phyloP scores from a whole-genome alignment of 2,797 vertebrate species.

The Thamnophis elegans region DNA sequence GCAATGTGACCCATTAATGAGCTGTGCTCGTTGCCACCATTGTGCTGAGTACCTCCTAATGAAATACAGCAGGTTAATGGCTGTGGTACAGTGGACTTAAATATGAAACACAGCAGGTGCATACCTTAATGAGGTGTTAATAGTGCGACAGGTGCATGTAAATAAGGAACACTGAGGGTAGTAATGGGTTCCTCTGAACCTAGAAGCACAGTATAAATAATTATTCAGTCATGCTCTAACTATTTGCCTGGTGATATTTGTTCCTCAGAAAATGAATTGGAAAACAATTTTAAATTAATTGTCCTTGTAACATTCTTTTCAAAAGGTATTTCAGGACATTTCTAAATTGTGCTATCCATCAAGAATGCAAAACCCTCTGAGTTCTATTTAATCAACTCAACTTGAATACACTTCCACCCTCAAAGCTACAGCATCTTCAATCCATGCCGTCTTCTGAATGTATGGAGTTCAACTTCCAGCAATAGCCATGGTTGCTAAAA shows the following conservation, averaged over 20 bases:
- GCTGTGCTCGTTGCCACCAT: conserved; percentile 50
- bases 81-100: conserved; percentile 48
- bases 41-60: conserved; percentile 51
- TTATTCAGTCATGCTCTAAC: not conserved
- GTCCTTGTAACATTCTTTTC: not conserved
- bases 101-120: conserved; percentile 66
- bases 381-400: not conserved
- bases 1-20: conserved; percentile 50
- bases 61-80: conserved; percentile 53
- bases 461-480: not conserved
- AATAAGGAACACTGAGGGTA: conserved; percentile 46
- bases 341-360: not conserved
- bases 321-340: not conserved
- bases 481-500: not conserved
- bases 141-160: conserved; percentile 63
- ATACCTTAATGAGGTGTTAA: conserved; percentile 66
- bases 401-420: not conserved
- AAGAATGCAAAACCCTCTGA: not conserved
- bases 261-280: not conserved
- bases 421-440: not conserved
- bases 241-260: conserved; percentile 4
- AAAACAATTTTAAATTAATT: not conserved
- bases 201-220: not conserved
- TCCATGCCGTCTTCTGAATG: not conserved
- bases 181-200: not conserved